Evolutionary conservation across 2,797 vertebrate genomes (phyloP).

Genomic region (Ambastaia sidthimunki): DNA sequence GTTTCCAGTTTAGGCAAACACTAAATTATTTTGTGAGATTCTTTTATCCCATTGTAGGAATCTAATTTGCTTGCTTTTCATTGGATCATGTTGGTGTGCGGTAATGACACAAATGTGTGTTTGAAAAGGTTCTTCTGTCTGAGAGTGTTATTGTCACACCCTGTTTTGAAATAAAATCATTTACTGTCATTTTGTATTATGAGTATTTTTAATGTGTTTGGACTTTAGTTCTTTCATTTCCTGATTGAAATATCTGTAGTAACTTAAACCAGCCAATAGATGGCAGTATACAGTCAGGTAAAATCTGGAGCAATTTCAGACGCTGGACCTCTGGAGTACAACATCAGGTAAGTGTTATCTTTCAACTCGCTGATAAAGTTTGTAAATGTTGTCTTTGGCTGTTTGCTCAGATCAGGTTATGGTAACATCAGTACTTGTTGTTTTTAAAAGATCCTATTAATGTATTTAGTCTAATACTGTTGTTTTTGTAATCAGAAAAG

Average conservation of each 20-base stretch:
- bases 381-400: slow-evolving; percentile 1
- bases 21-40: slow-evolving; percentile 3
- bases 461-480: background rate
- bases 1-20: background rate
- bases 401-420: background rate
- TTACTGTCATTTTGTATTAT: slow-evolving; percentile 6
- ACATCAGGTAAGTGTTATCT: background rate
- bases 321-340: background rate
- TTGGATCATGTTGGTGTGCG: background rate
- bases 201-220: background rate
- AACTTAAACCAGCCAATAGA: background rate
- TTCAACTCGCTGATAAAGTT: background rate
- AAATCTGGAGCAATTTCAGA: background rate
- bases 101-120: background rate
- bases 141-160: background rate
- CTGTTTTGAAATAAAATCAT: slow-evolving; percentile 30
- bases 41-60: slow-evolving; percentile 12
- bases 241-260: background rate
- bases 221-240: background rate
- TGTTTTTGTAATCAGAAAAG: too few relatives aligned
- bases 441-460: too few relatives aligned
- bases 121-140: background rate
- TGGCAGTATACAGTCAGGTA: slow-evolving; percentile 15
- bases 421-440: background rate
- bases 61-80: slow-evolving; percentile 10